phyloP scores from a whole-genome alignment of 1,140 invertebrate species.

The Penaeus vannamei region DNA sequence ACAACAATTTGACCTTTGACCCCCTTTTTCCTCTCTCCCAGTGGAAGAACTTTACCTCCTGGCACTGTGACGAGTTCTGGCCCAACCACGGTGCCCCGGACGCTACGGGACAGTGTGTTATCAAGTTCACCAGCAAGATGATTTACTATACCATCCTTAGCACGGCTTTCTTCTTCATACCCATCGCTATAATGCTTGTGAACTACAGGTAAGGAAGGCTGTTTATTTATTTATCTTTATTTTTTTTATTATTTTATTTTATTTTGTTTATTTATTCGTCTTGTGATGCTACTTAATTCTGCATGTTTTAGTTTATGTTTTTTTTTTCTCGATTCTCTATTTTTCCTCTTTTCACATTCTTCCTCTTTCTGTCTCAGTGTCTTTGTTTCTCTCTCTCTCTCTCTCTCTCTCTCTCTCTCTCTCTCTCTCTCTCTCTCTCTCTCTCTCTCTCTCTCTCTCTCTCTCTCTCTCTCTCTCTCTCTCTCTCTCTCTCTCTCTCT shows the following conservation, averaged over 20 bases:
- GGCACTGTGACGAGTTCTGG: conserved; percentile 61
- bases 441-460: background rate
- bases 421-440: background rate
- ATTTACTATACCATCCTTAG: conserved; percentile 55
- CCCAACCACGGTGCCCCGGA: conserved; percentile 28
- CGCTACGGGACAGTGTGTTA: conserved; percentile 5
- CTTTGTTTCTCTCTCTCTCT: background rate
- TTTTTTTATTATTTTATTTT: too few species aligned
- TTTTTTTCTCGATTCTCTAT: too few species aligned
- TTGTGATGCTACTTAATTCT: too few species aligned
- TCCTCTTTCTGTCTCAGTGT: background rate
- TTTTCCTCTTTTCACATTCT: too few species aligned
- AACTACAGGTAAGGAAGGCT: conserved; percentile 52
- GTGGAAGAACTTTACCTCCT: conserved; percentile 57
- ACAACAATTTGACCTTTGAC: background rate
- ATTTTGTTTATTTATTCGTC: too few species aligned
- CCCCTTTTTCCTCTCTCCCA: background rate
- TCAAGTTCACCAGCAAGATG: conserved; percentile 49
- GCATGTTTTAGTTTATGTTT: too few species aligned
- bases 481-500: background rate
- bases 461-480: background rate
- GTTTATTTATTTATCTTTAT: background rate
- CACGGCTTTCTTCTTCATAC: conserved; percentile 58
- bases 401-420: conserved; percentile 18
- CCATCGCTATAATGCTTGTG: conserved; percentile 57